Percentiles rank a stretch among this genome's conserved stretches.
Evolutionary conservation across 2,113 vertebrate species (phyloP).

Genomic region (Campylomormyrus numenius): DNA sequence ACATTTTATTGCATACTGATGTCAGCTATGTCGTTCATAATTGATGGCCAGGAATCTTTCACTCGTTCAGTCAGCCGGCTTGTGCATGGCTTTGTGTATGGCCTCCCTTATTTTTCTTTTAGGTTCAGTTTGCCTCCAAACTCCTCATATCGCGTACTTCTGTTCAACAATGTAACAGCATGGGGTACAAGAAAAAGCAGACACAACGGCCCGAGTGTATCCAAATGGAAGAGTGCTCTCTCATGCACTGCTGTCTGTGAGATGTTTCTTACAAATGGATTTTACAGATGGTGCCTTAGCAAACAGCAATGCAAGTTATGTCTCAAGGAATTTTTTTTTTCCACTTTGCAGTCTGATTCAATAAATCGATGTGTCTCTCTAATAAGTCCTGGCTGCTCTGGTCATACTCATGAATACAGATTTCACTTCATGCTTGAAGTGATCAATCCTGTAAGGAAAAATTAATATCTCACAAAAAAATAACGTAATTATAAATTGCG

Average conservation of each 20-base stretch:
- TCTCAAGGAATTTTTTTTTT: not conserved
- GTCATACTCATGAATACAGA: slow-evolving; percentile 3
- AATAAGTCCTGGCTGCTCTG: not conserved
- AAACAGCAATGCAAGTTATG: not conserved
- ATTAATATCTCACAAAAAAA: not conserved
- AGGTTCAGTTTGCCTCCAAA: not conserved
- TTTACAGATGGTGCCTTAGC: slow-evolving; percentile 8
- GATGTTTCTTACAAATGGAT: slow-evolving; percentile 3
- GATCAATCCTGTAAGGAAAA: not conserved
- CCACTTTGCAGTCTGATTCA: not conserved
- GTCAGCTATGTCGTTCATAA: not conserved
- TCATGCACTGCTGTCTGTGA: not conserved
- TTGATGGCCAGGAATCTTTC: not conserved
- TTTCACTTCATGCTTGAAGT: not conserved
- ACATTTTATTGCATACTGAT: not conserved
- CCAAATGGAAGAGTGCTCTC: not conserved
- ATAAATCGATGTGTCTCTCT: not conserved
- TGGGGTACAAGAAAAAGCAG: not conserved
- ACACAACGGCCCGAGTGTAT: not conserved
- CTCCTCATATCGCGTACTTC: not conserved
- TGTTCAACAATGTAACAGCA: not conserved
- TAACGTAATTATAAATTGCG: not conserved
- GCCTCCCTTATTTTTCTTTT: not conserved
- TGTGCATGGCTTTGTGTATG: not conserved
- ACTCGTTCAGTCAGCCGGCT: not conserved